Evolutionary conservation across 1,140 invertebrate species (phyloP), one percentile per base, ranked within the genome.

Genomic region (Galendromus occidentalis): DNA sequence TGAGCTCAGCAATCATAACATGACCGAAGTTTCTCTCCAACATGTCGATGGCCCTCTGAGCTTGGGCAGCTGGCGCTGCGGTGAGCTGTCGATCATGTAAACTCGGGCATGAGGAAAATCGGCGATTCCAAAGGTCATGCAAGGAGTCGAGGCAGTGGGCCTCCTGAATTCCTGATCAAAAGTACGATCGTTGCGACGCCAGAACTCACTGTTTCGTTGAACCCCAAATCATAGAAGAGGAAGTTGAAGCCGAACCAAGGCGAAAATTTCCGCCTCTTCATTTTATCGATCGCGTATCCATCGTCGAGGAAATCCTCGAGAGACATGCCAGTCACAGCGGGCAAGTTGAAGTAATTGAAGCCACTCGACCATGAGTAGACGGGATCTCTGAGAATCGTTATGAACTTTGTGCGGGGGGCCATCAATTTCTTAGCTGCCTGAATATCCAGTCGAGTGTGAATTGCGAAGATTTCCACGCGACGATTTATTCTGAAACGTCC

Each of bases 11-110:
- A 22, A 73, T 45, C 67, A 73, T 70, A 6, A 73, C 71, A 29
- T 73, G 47, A 59, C 71, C 42, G 59, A 73, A 73, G 30, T 71
- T 66, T 44, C 44, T 44, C 33, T 73, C 72, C n/a, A 73, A 42
- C 25, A 68, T 18, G 51, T 14, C 22, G 9, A 59, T 59, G 22
- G 51, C 51, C 2, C 25, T 22, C 14, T 59, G 14, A 1, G 51
- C 51, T 33, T 59, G 51, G 5, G 33, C 51, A 17, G 25, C 51
- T 9, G 51, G 25, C 22, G 51, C 14, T 18, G n/a, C 51, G 1
- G 25, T 14, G 14, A 59, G 33, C 51, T 59, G 33, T n/a, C n/a
- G n/a, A n/a, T n/a, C n/a, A n/a, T n/a, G n/a, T n/a, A n/a, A n/a
- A n/a, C n/a, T n/a, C n/a, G n/a, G n/a, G n/a, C n/a, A n/a, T n/a